Evolutionary conservation across 1,140 invertebrate species (phyloP).

Genomic region (Conus betulinus): DNA sequence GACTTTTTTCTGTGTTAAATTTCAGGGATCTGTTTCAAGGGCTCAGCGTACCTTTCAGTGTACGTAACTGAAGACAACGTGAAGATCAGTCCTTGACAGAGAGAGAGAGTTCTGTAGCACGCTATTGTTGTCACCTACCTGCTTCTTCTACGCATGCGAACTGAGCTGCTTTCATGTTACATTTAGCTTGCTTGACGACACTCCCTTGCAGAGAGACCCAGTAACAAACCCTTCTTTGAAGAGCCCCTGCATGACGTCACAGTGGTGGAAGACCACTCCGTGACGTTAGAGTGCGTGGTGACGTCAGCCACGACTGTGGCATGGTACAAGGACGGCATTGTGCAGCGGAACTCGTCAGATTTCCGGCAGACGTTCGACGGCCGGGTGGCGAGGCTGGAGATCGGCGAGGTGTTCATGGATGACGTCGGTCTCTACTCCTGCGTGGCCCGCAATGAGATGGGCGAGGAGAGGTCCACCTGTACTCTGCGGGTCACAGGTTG

Average conservation of each 20-base stretch:
- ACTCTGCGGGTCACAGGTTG: conserved; percentile 62
- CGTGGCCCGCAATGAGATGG: conserved; percentile 58
- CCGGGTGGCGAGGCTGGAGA: conserved; percentile 57
- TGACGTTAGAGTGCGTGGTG: conserved; percentile 53
- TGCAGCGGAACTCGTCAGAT: conserved; percentile 59
- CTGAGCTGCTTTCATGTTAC: neutral
- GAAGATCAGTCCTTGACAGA: too few species aligned
- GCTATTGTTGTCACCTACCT: too few species aligned
- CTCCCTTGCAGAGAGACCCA: conserved; percentile 42
- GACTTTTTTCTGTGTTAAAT: too few species aligned
- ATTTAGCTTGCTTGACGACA: neutral
- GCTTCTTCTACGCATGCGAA: too few species aligned
- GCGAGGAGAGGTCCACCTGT: conserved; percentile 56
- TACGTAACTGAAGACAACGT: too few species aligned
- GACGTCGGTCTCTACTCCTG: conserved; percentile 65
- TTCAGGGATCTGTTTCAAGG: too few species aligned
- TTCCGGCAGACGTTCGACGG: conserved; percentile 69
- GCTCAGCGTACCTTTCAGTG: too few species aligned
- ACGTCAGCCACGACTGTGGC: conserved; percentile 50
- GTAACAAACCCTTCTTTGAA: conserved; percentile 49
- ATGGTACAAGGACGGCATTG: conserved; percentile 66
- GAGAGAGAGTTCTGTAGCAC: too few species aligned
- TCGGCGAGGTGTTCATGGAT: conserved; percentile 64
- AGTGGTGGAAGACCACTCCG: conserved; percentile 60
- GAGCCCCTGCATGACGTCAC: conserved; percentile 50